Evolutionary conservation across 2,113 vertebrate genomes (phyloP).

Genomic region (Trochalopteron elliotii): DNA sequence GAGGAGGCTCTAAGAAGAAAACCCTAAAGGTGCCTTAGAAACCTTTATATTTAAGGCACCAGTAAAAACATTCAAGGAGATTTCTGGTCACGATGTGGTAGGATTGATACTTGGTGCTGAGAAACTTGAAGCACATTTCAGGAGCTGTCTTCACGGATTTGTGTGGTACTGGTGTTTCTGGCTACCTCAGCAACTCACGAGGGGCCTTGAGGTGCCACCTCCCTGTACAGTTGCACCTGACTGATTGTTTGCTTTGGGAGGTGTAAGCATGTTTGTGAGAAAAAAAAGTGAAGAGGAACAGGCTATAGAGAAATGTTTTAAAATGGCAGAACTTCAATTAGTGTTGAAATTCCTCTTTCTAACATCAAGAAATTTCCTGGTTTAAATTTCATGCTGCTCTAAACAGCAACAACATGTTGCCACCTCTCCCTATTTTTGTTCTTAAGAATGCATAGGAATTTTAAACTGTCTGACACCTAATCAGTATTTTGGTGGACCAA

Average conservation of each 20-base stretch:
- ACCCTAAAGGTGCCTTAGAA: background rate
- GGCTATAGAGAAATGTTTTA: background rate
- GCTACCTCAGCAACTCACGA: background rate
- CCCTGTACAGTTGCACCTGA: background rate
- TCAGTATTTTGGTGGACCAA: background rate
- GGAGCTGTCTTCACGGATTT: background rate
- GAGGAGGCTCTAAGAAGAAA: background rate
- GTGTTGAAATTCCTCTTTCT: background rate
- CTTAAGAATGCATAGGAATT: background rate
- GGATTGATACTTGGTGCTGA: background rate
- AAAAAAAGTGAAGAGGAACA: background rate
- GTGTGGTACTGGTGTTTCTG: rapidly evolving
- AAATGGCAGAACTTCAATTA: background rate
- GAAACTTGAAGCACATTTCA: background rate
- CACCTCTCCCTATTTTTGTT: background rate
- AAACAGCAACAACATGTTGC: background rate
- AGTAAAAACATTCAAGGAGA: background rate
- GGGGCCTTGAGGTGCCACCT: background rate
- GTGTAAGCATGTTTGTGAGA: background rate
- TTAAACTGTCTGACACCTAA: background rate
- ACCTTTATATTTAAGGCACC: background rate
- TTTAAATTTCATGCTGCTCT: background rate
- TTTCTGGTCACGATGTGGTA: background rate
- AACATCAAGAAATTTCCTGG: background rate
- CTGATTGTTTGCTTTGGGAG: background rate